phyloP scores from a whole-genome alignment of 2,797 vertebrate species.

The Rallus crepitans region DNA sequence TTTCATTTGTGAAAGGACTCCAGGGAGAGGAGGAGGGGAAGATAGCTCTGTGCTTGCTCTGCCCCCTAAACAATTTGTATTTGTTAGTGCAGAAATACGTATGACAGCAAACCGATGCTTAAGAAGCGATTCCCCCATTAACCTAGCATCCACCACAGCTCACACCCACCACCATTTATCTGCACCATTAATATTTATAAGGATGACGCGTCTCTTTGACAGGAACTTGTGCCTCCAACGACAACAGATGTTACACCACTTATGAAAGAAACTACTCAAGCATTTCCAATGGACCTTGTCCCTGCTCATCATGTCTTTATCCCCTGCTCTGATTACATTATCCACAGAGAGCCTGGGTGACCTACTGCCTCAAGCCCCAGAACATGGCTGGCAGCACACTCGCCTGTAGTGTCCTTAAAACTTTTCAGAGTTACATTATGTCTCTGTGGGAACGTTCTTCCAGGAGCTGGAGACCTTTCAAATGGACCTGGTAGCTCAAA shows the following conservation, averaged over 20 bases:
- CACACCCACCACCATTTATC: slow-evolving; percentile 4
- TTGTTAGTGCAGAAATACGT: neutral
- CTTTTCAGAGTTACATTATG: neutral
- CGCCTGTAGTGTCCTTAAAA: neutral
- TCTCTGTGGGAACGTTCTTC: neutral
- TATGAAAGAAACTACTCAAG: slow-evolving; percentile 60
- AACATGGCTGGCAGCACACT: neutral
- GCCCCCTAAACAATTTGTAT: slow-evolving; percentile 16
- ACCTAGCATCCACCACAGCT: neutral
- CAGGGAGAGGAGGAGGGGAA: neutral
- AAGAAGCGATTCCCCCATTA: slow-evolving; percentile 20
- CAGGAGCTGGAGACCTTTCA: neutral
- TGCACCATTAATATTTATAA: slow-evolving; percentile 63
- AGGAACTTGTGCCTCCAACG: slow-evolving; percentile 25
- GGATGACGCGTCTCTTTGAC: slow-evolving; percentile 36
- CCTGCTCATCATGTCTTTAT: slow-evolving; percentile 46
- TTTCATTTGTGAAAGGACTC: neutral
- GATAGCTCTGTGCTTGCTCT: neutral
- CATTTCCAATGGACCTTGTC: slow-evolving; percentile 50
- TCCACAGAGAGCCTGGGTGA: neutral
- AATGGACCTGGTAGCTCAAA: neutral
- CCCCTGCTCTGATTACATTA: neutral
- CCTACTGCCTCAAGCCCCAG: neutral
- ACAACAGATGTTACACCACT: slow-evolving; percentile 53
- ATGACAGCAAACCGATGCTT: neutral